A percentile compares a stretch with the other conserved stretches of the same genome.
phyloP scores from a whole-genome alignment of 2,888 invertebrate species.

The Phalangium opilio region DNA sequence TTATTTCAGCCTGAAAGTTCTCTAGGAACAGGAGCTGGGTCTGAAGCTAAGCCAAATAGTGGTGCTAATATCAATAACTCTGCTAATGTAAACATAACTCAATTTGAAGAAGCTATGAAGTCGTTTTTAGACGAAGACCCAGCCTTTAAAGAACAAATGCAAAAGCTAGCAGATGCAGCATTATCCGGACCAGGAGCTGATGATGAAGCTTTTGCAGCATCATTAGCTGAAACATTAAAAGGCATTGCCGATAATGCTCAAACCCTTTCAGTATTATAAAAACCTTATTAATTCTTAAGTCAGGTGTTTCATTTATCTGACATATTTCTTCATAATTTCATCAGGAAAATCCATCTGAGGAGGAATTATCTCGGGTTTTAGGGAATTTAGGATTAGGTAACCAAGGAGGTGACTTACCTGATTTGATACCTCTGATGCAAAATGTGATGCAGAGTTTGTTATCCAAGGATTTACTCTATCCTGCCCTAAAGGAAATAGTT shows the following conservation, averaged over 20 bases:
- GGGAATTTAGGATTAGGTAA: conserved; percentile 23
- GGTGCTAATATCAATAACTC: too few species aligned
- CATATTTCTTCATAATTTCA: not conserved
- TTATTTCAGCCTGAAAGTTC: too few species aligned
- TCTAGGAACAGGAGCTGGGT: too few species aligned
- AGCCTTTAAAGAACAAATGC: too few species aligned
- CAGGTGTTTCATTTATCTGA: not conserved
- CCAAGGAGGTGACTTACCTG: conserved; percentile 54
- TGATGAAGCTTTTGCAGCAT: conserved; percentile 17
- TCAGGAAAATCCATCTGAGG: conserved; percentile 12
- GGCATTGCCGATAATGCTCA: conserved; percentile 17
- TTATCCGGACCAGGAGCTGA: too few species aligned
- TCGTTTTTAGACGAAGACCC: too few species aligned
- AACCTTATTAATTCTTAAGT: not conserved
- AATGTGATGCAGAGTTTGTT: conserved; percentile 32
- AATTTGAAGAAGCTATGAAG: too few species aligned
- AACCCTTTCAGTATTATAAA: conserved; percentile 3
- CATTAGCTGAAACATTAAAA: conserved; percentile 18
- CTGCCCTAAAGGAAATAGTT: conserved; percentile 67
- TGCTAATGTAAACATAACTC: too few species aligned
- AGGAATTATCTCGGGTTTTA: conserved; percentile 15
- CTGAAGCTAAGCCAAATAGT: too few species aligned
- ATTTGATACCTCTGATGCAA: conserved; percentile 32
- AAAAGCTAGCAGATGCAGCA: too few species aligned
- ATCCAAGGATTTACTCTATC: conserved; percentile 78